Evolutionary conservation across 2,888 invertebrate genomes (phyloP).

Genomic region (Callosobruchus maculatus): DNA sequence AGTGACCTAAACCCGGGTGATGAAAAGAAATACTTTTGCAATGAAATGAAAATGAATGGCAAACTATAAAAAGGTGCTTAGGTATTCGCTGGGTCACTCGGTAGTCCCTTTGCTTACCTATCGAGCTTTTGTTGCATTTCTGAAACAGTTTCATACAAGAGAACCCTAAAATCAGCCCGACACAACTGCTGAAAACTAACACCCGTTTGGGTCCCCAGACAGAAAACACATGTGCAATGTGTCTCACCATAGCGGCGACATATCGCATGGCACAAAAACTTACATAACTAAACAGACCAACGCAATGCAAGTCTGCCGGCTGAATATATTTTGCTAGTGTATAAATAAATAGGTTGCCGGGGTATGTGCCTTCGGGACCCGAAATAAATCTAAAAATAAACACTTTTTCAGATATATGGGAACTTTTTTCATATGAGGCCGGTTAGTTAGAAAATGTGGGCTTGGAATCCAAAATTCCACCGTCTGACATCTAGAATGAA

Average conservation of each 20-base stretch:
- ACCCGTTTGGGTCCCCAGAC: background rate
- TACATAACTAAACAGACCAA: slow-evolving; percentile 11
- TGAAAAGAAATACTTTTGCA: too few relatives aligned
- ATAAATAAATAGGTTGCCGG: slow-evolving; percentile 16
- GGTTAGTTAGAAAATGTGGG: background rate
- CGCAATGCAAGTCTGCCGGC: background rate
- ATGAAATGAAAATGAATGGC: too few relatives aligned
- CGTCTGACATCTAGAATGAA: background rate
- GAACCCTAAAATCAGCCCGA: background rate
- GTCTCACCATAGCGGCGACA: background rate
- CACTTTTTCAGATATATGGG: background rate
- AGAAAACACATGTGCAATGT: background rate
- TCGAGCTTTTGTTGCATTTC: too few relatives aligned
- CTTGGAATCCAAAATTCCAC: background rate
- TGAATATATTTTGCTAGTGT: slow-evolving; percentile 8
- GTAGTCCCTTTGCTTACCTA: too few relatives aligned
- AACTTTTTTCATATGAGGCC: background rate
- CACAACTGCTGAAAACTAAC: background rate
- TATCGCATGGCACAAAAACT: slow-evolving; percentile 1
- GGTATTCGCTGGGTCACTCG: too few relatives aligned
- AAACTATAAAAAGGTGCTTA: too few relatives aligned
- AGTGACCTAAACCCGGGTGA: too few relatives aligned
- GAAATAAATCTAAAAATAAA: background rate
- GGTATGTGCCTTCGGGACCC: background rate
- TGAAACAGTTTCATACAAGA: background rate